These are phyloP conservation scores for Hoplodrina ambigua DNA, from an alignment of 2,888 invertebrate genomes.

Conservation along the genomic window DNA sequence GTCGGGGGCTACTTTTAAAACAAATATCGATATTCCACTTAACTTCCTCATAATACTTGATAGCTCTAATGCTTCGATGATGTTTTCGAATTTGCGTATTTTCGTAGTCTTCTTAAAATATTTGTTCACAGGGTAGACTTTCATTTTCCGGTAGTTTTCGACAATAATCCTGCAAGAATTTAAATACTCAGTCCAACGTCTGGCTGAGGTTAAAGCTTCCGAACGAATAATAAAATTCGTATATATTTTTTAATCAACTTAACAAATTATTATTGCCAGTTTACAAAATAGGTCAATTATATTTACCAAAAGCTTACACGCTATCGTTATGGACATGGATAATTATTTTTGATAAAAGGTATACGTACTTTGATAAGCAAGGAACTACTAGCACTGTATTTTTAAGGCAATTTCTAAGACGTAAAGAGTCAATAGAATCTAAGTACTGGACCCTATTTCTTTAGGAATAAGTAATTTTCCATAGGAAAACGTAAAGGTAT, in stretches of 20 bases:
- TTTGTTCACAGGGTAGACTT: constrained; percentile 40
- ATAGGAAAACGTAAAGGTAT: background rate
- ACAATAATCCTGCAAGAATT: background rate
- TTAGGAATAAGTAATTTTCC: background rate
- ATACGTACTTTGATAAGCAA: background rate
- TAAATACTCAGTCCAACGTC: constrained; percentile 2
- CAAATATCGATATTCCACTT: constrained; percentile 70
- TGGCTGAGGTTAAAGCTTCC: background rate
- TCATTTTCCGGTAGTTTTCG: constrained; percentile 11
- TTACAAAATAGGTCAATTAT: background rate
- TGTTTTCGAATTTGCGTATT: constrained; percentile 67
- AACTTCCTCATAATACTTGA: constrained; percentile 68
- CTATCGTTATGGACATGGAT: constrained; percentile 1
- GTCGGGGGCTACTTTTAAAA: constrained; percentile 46
- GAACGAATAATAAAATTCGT: constrained; percentile 3
- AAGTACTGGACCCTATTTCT: background rate
- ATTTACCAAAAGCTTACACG: background rate
- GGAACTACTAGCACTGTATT: background rate
- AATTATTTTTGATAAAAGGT: background rate
- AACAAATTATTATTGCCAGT: constrained; percentile 13
- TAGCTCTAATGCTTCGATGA: constrained; percentile 69
- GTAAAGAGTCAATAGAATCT: background rate
- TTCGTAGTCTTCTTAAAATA: constrained; percentile 48
- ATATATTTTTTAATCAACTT: constrained; percentile 23
- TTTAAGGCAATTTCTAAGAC: background rate